A percentile compares a stretch with the other conserved stretches of the same genome.
These are phyloP conservation scores for Turritopsis dohrnii DNA, from an alignment of 30 jellyfish, hydroid and myxozoan species.

Conservation along the genomic window DNA sequence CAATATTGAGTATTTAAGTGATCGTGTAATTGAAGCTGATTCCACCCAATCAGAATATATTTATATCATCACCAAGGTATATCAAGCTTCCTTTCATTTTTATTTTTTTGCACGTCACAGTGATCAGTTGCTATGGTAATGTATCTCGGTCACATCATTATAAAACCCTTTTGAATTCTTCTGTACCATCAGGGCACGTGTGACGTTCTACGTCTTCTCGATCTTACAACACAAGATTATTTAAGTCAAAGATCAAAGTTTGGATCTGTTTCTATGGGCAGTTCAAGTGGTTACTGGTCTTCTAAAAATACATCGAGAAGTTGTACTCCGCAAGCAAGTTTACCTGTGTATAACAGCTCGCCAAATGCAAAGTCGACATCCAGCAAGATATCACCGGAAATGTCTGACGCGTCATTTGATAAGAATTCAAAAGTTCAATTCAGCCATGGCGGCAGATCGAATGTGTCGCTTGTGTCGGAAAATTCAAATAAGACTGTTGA, in stretches of 20 bases:
- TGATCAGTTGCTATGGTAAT: no score
- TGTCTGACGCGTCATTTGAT: background rate
- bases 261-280: background rate
- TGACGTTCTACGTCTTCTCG: slow-evolving; percentile 31
- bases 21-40: slow-evolving; percentile 21
- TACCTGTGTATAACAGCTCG: slow-evolving; percentile 10
- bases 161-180: background rate
- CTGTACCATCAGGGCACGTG: slow-evolving; percentile 16
- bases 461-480: background rate
- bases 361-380: background rate
- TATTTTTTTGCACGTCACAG: no score
- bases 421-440: background rate
- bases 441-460: background rate
- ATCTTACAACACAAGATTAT: slow-evolving; percentile 12
- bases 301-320: background rate
- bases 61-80: slow-evolving; percentile 23
- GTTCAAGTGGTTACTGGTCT: background rate
- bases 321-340: background rate
- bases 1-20: slow-evolving; percentile 18
- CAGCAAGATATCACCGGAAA: background rate
- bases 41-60: slow-evolving; percentile 33
- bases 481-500: background rate
- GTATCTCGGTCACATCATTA: no score
- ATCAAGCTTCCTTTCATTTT: no score
- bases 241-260: background rate